Conservation (phyloP, 37 sponge, comb jelly and placozoan species). For the Petrosia ficiformis region DNA sequence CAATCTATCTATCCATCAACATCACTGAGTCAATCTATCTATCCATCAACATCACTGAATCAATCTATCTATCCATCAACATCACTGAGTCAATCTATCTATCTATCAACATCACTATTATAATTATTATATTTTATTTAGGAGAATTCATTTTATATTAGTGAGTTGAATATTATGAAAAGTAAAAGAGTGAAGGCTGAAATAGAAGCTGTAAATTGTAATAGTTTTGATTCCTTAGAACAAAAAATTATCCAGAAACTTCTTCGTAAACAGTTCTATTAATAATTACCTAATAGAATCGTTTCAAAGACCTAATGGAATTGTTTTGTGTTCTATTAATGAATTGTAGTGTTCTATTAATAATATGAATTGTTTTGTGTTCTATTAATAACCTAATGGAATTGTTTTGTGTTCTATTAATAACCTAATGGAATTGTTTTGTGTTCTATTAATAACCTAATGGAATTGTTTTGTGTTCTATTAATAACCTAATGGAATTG, state of each 20-base stretch:
- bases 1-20: too few species aligned
- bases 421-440: too few species aligned
- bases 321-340: neutral
- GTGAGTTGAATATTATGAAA: slow-evolving; percentile 60
- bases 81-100: too few species aligned
- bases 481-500: too few species aligned
- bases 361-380: neutral
- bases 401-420: too few species aligned
- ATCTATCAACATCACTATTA: neutral
- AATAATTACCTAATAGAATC: neutral
- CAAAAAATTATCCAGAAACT: slow-evolving; percentile 58
- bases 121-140: neutral
- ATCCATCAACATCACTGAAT: too few species aligned
- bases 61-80: too few species aligned
- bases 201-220: slow-evolving; percentile 75
- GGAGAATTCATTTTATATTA: slow-evolving; percentile 33
- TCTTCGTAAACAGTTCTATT: slow-evolving; percentile 56
- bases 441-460: too few species aligned
- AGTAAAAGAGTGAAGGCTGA: slow-evolving; percentile 69
- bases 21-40: too few species aligned
- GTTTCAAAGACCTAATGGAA: neutral
- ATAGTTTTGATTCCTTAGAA: slow-evolving; percentile 60
- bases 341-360: too few species aligned
- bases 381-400: neutral
- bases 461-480: too few species aligned